Conservation (phyloP, 1,140 invertebrate genomes). For the Rhopalosiphum maidis region DNA sequence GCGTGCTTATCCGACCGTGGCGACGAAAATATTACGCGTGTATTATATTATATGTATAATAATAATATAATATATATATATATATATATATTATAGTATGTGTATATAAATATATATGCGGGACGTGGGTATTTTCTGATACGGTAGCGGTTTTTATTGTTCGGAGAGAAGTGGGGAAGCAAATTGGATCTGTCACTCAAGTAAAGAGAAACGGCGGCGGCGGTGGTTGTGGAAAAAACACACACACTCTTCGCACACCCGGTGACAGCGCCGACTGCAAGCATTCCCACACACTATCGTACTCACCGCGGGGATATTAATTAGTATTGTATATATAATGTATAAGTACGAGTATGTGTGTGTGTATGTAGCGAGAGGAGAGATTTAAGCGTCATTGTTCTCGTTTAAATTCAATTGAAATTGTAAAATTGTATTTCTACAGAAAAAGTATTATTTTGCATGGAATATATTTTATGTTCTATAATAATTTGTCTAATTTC, state of each 20-base stretch:
- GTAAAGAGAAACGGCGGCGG: neutral
- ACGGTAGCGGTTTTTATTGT: slow-evolving; percentile 56
- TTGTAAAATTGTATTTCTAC: neutral
- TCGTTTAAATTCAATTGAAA: neutral
- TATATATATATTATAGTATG: neutral
- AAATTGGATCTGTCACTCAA: slow-evolving; percentile 58
- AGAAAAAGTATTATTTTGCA: neutral
- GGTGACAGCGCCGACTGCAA: slow-evolving; percentile 50
- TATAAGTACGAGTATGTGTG: neutral
- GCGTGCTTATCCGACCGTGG: slow-evolving; percentile 35
- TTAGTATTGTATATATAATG: slow-evolving; percentile 31
- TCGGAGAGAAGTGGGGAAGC: slow-evolving; percentile 42
- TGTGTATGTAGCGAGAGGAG: neutral
- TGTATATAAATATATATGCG: neutral
- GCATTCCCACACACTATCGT: slow-evolving; percentile 37
- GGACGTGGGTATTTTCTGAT: slow-evolving; percentile 40
- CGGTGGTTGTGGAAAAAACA: neutral
- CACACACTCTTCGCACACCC: neutral
- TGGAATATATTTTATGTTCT: neutral
- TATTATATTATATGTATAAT: slow-evolving; percentile 22
- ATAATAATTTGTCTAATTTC: neutral
- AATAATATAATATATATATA: neutral
- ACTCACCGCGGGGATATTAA: slow-evolving; percentile 32
- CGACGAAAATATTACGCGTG: slow-evolving; percentile 26
- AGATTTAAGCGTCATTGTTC: neutral